phyloP scores from a whole-genome alignment of 2,113 vertebrate species.

The Apistogramma diplotaenia region DNA sequence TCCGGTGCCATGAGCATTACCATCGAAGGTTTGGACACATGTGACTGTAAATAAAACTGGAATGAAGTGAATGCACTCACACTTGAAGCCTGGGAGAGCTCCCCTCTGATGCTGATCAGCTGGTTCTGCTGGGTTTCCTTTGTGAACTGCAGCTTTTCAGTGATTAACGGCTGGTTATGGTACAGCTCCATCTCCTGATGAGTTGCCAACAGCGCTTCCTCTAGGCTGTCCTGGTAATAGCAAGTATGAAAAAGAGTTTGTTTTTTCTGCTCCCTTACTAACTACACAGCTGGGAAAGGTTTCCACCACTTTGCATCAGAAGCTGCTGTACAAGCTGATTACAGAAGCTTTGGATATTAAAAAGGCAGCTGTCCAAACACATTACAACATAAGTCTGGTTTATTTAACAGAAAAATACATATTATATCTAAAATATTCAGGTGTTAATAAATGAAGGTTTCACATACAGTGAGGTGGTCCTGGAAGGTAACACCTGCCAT shows the following conservation, averaged over 20 bases:
- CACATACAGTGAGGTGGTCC: too few relatives aligned
- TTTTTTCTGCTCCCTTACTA: neutral
- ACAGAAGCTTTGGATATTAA: too few relatives aligned
- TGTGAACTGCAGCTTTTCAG: conserved; percentile 88
- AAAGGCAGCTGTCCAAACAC: too few relatives aligned
- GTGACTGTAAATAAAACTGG: too few relatives aligned
- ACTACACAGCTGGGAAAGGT: neutral
- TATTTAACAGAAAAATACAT: neutral
- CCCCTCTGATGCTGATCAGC: conserved; percentile 92
- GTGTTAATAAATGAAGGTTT: too few relatives aligned
- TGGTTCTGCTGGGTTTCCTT: conserved; percentile 94
- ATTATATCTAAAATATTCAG: neutral
- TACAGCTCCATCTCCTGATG: conserved; percentile 96
- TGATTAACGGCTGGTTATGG: conserved; percentile 81
- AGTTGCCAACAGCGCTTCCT: conserved; percentile 91
- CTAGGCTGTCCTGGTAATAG: conserved; percentile 84
- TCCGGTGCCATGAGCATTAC: too few relatives aligned
- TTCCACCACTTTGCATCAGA: too few relatives aligned
- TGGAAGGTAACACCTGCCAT: too few relatives aligned
- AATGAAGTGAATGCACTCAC: conserved; percentile 68
- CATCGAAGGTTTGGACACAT: too few relatives aligned
- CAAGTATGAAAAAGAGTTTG: neutral
- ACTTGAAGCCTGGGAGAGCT: conserved; percentile 92
- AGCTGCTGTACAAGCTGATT: too few relatives aligned
- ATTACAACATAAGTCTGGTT: neutral